Base-by-base conservation (phyloP, 2,797 vertebrate species). In the Crocidura indochinensis region DNA sequence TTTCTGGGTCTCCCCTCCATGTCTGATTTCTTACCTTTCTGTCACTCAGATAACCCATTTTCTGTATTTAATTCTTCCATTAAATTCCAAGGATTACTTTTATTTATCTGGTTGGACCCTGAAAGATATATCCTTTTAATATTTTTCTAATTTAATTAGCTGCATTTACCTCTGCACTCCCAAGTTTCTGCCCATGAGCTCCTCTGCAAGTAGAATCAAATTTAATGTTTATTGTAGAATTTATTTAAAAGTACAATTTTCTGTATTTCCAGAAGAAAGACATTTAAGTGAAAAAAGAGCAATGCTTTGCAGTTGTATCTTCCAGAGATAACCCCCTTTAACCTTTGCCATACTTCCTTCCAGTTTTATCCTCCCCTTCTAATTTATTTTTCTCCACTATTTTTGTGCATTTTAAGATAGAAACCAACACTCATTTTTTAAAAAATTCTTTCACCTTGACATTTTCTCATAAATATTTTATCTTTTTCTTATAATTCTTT, bases 391-490 rank as follows among this genome's bases (percentile, higher is more conserved):
- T 80, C 38, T n/a, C 47, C 15, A 77, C 29, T 91, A 84, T 87
- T 92, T 95, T 87, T 9, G 44, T 91, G 29, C 14, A 53, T 92
- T 94, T 94, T 92, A 81, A 46, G 78, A 86, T 76, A 74, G 56
- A 93, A 14, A 27, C 92, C 29, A 82, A 86, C 9, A 81, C 8
- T 88, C 78, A 29, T 94, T 24, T 96, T 96, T 88, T 65, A 20
- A 19, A n/a, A 26, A 27, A 1, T 24, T 64, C 88, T 95, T 93
- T 83, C 92, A 92, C 79, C 85, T 81, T 94, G 90, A 84, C 76
- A 91, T 94, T 96, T 94, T 91, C 84, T 94, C 85, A 72, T 87
- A 90, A 95, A 65, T 88, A 80, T 77, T 83, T 93, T 31, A 11
- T 77, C n/a, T 51, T 94, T 95, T 94, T 68, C 89, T 95, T 87